A percentile compares a stretch with the other conserved stretches of the same genome.
Conservation (phyloP, 2,797 vertebrate genomes). For the Luscinia luscinia region DNA sequence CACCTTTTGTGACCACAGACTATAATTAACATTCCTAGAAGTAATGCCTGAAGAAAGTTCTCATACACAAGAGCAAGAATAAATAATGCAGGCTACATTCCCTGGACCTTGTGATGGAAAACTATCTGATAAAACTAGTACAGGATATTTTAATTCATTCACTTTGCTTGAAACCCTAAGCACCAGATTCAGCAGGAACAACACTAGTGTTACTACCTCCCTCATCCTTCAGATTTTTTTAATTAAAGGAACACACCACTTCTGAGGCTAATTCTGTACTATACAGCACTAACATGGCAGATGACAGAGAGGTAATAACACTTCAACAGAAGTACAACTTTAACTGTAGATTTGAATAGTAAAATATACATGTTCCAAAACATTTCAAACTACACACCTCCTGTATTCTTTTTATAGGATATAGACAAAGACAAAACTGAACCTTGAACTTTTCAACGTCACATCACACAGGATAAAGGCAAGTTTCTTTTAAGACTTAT, state of each 20-base stretch:
- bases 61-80: not conserved
- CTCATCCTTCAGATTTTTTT: not conserved
- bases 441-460: constrained; percentile 36
- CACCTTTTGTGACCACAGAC: not conserved
- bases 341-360: not conserved
- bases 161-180: not conserved
- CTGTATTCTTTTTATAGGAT: not conserved
- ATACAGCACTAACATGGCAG: not conserved
- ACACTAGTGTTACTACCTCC: not conserved
- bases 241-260: not conserved
- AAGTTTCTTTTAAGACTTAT: not conserved
- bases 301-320: not conserved
- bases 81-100: not conserved
- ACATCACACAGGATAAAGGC: constrained; percentile 10
- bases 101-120: not conserved
- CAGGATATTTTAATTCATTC: not conserved
- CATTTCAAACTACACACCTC: not conserved
- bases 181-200: not conserved
- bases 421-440: not conserved
- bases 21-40: not conserved
- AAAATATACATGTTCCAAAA: not conserved
- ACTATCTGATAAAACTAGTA: not conserved
- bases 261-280: not conserved
- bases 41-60: not conserved
- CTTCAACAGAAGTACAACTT: not conserved